A percentile compares a stretch with the other conserved stretches of the same genome.
Conservation (phyloP, 2,888 invertebrate species). For the Nemotelus nigrinus region DNA sequence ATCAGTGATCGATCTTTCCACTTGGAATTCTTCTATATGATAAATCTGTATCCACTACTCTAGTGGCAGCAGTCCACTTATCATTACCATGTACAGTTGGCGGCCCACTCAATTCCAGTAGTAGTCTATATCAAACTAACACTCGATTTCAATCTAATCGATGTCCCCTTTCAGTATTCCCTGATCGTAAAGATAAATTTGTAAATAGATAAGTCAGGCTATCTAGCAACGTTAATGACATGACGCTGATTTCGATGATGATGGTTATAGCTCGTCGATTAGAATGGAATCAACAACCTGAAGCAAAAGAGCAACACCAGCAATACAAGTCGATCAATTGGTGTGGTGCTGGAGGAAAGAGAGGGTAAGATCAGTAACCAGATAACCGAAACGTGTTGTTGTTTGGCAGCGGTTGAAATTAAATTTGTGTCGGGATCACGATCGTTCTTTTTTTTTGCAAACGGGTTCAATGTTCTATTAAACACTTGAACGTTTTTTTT, state of each 20-base stretch:
- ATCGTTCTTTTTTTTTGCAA: not conserved
- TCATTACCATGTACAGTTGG: no score
- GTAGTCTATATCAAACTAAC: no score
- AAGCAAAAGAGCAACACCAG: not conserved
- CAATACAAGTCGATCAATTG: not conserved
- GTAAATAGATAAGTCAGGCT: slow-evolving; percentile 3
- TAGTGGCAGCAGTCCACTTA: no score
- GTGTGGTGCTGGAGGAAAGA: not conserved
- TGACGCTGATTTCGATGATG: slow-evolving; percentile 10
- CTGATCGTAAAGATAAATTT: not conserved
- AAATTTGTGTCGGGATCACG: slow-evolving; percentile 22
- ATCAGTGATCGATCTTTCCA: no score
- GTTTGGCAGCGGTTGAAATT: slow-evolving; percentile 8
- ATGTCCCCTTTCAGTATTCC: not conserved
- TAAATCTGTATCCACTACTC: no score
- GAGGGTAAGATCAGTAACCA: slow-evolving; percentile 17
- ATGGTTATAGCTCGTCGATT: slow-evolving; percentile 26
- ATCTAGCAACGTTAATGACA: slow-evolving; percentile 18
- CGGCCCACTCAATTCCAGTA: no score
- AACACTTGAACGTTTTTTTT: slow-evolving; percentile 19
- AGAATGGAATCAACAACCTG: slow-evolving; percentile 35
- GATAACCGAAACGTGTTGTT: slow-evolving; percentile 31
- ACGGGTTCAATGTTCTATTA: slow-evolving; percentile 35
- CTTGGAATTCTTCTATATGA: no score
- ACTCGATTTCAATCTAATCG: no score